These are phyloP conservation scores for Euwallacea similis DNA, from an alignment of 1,140 invertebrate genomes.

Conservation along the genomic window DNA sequence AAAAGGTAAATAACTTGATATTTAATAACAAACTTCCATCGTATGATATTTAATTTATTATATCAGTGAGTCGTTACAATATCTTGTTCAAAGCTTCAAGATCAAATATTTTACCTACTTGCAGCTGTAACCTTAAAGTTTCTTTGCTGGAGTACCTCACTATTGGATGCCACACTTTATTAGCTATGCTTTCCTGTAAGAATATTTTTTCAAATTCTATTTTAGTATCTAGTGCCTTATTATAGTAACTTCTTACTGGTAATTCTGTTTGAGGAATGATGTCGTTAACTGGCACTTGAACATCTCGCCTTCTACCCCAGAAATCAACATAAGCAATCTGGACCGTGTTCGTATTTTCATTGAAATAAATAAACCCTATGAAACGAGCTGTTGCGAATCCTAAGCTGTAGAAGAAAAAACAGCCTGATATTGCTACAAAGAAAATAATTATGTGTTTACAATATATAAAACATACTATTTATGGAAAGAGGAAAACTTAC, in stretches of 20 bases:
- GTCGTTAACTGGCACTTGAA: conserved; percentile 53
- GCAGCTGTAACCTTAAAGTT: conserved; percentile 39
- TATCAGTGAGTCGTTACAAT: conserved; percentile 12
- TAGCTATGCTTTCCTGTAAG: conserved; percentile 34
- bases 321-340: conserved; percentile 61
- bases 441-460: background rate
- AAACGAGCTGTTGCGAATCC: conserved; percentile 56
- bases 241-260: conserved; percentile 32
- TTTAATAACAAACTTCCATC: background rate
- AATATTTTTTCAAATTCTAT: background rate
- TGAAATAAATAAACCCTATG: conserved; percentile 62
- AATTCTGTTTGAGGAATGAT: conserved; percentile 57
- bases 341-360: conserved; percentile 55
- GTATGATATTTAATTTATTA: background rate
- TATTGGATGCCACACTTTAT: conserved; percentile 52
- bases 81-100: conserved; percentile 37
- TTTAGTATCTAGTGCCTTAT: too few species aligned
- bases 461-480: conserved; percentile 4
- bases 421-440: conserved; percentile 55
- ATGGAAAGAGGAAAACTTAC: conserved; percentile 25
- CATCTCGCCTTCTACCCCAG: conserved; percentile 60
- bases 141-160: conserved; percentile 39
- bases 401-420: conserved; percentile 49
- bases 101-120: conserved; percentile 39
- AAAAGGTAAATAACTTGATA: too few species aligned